Percentiles rank a stretch among this genome's conserved stretches.
Evolutionary conservation across 2,113 vertebrate genomes (phyloP).

Genomic region (Atrichornis clamosus): DNA sequence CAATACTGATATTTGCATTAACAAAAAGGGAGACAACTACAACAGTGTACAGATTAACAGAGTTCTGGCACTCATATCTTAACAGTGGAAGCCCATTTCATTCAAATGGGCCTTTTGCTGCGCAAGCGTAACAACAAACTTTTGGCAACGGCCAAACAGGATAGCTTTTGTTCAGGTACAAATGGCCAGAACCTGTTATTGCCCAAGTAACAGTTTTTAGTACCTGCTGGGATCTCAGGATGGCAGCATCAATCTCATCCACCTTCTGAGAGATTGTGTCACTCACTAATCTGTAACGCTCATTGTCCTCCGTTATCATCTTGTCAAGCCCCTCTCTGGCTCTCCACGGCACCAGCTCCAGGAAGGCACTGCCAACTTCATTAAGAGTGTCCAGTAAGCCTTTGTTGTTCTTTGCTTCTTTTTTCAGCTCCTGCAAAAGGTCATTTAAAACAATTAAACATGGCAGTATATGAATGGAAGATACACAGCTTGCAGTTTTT

Average conservation of each 20-base stretch:
- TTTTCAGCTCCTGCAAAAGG: slow-evolving; percentile 80
- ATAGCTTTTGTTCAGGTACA: neutral
- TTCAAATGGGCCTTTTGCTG: slow-evolving; percentile 11
- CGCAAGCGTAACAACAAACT: neutral
- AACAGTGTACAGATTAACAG: slow-evolving; percentile 6
- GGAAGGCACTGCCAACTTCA: slow-evolving; percentile 85
- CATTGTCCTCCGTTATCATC: slow-evolving; percentile 87
- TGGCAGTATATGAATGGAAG: neutral
- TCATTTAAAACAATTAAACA: slow-evolving; percentile 14
- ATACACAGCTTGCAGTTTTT: neutral
- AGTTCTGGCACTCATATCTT: neutral
- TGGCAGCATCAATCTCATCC: slow-evolving; percentile 87
- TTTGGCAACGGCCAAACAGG: neutral
- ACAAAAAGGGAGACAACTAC: slow-evolving; percentile 1
- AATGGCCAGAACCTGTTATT: neutral
- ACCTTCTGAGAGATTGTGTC: slow-evolving; percentile 84
- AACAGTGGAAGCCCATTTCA: neutral
- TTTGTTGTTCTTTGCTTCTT: slow-evolving; percentile 83
- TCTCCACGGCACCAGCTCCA: slow-evolving; percentile 94
- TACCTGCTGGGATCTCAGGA: slow-evolving; percentile 94
- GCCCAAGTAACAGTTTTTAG: neutral
- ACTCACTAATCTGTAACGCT: slow-evolving; percentile 82
- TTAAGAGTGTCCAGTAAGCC: slow-evolving; percentile 85
- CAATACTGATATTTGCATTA: neutral
- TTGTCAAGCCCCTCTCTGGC: slow-evolving; percentile 90